These are phyloP conservation scores for Oreotrochilus melanogaster DNA, from an alignment of 2,113 vertebrate genomes.

Conservation along the genomic window DNA sequence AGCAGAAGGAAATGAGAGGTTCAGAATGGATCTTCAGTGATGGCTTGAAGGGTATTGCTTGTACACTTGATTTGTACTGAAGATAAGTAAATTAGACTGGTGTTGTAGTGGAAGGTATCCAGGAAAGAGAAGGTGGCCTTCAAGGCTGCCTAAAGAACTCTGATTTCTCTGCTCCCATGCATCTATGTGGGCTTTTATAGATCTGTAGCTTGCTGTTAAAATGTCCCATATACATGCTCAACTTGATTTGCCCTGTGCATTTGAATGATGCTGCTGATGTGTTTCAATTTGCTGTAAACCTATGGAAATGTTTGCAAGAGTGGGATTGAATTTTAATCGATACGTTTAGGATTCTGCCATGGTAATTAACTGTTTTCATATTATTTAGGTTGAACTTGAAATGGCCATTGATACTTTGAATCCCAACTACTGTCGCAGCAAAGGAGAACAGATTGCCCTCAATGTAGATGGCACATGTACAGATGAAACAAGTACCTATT, in stretches of 20 bases:
- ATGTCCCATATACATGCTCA: not conserved
- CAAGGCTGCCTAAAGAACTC: not conserved
- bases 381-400: constrained; percentile 87
- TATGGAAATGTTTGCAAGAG: not conserved
- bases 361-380: not conserved
- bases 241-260: not conserved
- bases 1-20: not conserved
- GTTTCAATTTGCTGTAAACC: not conserved
- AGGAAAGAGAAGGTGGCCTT: not conserved
- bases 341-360: not conserved
- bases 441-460: constrained; percentile 96
- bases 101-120: not conserved
- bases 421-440: constrained; percentile 97
- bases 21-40: not conserved
- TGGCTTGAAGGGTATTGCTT: not conserved
- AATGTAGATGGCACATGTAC: constrained; percentile 90
- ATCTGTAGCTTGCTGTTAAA: not conserved
- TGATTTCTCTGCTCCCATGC: not conserved
- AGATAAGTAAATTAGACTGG: not conserved
- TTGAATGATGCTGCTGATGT: not conserved
- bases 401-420: constrained; percentile 92
- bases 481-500: constrained; percentile 91
- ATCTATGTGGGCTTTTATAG: not conserved
- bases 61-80: not conserved
- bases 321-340: not conserved